These are phyloP conservation scores for Drosophila nasuta DNA, from an alignment of 1,140 invertebrate genomes.

Conservation along the genomic window DNA sequence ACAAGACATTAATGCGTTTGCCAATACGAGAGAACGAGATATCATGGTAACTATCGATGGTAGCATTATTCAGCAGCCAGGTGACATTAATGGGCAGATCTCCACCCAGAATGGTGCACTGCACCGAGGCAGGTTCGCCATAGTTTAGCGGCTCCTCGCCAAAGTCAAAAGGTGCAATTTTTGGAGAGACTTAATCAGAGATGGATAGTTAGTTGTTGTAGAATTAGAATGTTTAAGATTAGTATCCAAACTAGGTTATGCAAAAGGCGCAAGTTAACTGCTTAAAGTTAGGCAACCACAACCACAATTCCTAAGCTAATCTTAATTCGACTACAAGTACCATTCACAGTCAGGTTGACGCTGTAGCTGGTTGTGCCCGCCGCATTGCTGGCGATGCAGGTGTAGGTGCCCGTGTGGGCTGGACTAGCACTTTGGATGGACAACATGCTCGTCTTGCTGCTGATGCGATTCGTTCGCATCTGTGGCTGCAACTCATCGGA, in stretches of 20 bases:
- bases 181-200: slow-evolving; percentile 87
- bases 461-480: slow-evolving; percentile 87
- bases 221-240: slow-evolving; percentile 12
- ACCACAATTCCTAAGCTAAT: slow-evolving; percentile 86
- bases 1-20: slow-evolving; percentile 85
- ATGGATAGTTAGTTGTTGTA: not conserved
- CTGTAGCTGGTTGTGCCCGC: slow-evolving; percentile 90
- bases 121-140: slow-evolving; percentile 90
- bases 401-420: slow-evolving; percentile 89
- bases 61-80: slow-evolving; percentile 89
- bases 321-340: slow-evolving; percentile 64
- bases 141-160: slow-evolving; percentile 89
- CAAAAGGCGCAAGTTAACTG: slow-evolving; percentile 25
- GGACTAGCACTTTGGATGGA: slow-evolving; percentile 86
- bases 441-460: slow-evolving; percentile 89
- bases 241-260: slow-evolving; percentile 30
- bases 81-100: slow-evolving; percentile 88
- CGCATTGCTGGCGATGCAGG: slow-evolving; percentile 90
- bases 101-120: slow-evolving; percentile 90
- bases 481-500: slow-evolving; percentile 63
- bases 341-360: slow-evolving; percentile 86
- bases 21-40: slow-evolving; percentile 87
- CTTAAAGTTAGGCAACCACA: slow-evolving; percentile 69
- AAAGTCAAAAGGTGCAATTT: slow-evolving; percentile 89
- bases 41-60: slow-evolving; percentile 83